Evolutionary conservation across 2,113 vertebrate species (phyloP), one percentile per base, ranked within the genome.

Genomic region (Indri indri): DNA sequence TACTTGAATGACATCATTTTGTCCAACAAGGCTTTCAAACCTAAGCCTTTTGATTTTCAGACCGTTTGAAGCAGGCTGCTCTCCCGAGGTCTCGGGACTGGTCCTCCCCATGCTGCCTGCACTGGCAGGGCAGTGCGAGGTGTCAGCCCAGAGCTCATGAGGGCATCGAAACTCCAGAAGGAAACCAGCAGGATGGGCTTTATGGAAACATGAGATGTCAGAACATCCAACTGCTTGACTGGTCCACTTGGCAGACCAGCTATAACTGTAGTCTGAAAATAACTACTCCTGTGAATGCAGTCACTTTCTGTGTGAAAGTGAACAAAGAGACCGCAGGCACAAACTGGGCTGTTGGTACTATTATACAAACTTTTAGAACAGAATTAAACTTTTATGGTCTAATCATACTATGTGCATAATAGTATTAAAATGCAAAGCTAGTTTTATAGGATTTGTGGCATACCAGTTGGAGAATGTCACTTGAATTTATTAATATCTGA

Each of bases 361-460:
- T 5, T 74, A 1, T 13, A 12, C 66, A 92, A 23, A 59, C 13
- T 66, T 91, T 81, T 52, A 30, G 30, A 66, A 66, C 84, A 92
- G 65, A 47, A 86, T 84, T 45, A 30, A 63, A 76, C 59, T 84
- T 90, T 79, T 76, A 92, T 54, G 34, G 16, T 79, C 37, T 96
- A 54, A 74, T 85, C 40, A 61, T 54, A 50, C 65, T 93, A 11
- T 68, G 50, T 97, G 70, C 17, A 79, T 63, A 37, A 92, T 20
- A 73, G 30, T 95, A 76, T 87, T 95, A 94, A 95, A 93, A 77
- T 92, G 54, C 87, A 96, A 95, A 96, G n/a, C 17, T 95, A 27
- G 30, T 91, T 96, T 92, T 97, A 66, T 91, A 30, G 30, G 8
- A 94, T 18, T 98, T 97, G 25, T 96, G 47, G 14, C 95, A 57